phyloP scores from a whole-genome alignment of 1,140 invertebrate genomes.

The Nephila pilipes region DNA sequence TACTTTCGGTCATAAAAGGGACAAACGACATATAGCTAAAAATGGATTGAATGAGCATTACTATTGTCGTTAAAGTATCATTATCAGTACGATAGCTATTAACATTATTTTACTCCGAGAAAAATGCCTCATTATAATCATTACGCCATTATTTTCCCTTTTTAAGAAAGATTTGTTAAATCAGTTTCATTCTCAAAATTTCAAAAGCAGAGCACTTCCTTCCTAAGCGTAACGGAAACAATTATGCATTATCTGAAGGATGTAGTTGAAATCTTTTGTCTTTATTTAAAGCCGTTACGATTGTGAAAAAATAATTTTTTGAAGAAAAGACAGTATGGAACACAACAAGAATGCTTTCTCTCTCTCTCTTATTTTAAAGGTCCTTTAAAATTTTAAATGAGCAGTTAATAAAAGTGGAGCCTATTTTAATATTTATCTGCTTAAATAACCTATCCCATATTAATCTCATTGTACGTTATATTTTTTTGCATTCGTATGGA shows the following conservation, averaged over 20 bases:
- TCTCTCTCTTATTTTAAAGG: too few relatives aligned
- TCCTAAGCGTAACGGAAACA: slow-evolving; percentile 22
- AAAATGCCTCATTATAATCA: neutral
- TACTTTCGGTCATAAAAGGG: too few relatives aligned
- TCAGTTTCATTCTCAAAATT: neutral
- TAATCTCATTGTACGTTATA: too few relatives aligned
- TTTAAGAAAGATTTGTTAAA: neutral
- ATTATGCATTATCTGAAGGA: slow-evolving; percentile 34
- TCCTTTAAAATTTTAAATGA: too few relatives aligned
- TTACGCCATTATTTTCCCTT: neutral
- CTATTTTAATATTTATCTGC: too few relatives aligned
- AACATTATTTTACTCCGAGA: neutral
- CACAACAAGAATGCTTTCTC: too few relatives aligned
- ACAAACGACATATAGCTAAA: neutral
- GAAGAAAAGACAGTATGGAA: neutral
- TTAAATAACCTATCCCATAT: too few relatives aligned
- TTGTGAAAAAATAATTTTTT: neutral
- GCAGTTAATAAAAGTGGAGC: too few relatives aligned
- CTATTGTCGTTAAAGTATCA: neutral
- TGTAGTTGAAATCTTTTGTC: neutral
- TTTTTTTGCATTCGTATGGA: too few relatives aligned
- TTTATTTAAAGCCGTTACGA: neutral
- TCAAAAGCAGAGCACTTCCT: slow-evolving; percentile 25
- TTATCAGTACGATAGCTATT: neutral
- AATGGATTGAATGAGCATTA: neutral